These are phyloP conservation scores for Peromyscus californicus DNA, from an alignment of 2,113 vertebrate genomes.

Conservation along the genomic window DNA sequence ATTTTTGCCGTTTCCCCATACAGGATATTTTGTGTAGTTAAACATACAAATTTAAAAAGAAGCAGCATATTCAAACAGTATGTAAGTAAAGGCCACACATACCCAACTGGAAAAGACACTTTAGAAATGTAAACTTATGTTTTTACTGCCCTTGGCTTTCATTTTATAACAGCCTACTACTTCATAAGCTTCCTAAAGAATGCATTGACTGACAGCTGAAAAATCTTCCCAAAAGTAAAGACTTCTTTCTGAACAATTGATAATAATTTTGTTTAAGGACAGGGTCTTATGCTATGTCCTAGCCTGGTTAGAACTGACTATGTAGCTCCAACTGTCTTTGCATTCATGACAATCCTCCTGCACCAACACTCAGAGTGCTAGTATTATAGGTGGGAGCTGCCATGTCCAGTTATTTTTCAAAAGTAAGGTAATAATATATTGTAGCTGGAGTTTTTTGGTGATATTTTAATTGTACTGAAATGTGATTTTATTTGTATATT, in stretches of 20 bases:
- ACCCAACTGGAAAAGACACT: neutral
- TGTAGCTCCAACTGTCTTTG: neutral
- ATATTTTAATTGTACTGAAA: too few species aligned
- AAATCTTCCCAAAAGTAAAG: conserved; percentile 16
- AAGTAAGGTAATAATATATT: neutral
- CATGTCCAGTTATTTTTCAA: neutral
- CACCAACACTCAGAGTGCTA: neutral
- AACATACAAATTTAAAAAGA: neutral
- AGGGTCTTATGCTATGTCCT: neutral
- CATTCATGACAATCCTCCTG: neutral
- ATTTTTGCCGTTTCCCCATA: neutral
- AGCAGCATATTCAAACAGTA: neutral
- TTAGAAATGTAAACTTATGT: conserved; percentile 1
- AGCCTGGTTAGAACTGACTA: too few species aligned
- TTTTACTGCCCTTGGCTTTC: neutral
- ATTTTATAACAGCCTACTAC: neutral
- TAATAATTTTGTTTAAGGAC: neutral
- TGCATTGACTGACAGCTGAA: neutral
- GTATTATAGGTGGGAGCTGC: neutral
- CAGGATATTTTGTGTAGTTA: neutral
- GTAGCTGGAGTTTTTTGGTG: too few species aligned
- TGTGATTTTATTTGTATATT: too few species aligned
- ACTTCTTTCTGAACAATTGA: neutral
- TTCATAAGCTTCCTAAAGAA: neutral
- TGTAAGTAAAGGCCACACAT: neutral